These are phyloP conservation scores for Neosalanx taihuensis DNA, from an alignment of 2,797 vertebrate species.

Conservation along the genomic window DNA sequence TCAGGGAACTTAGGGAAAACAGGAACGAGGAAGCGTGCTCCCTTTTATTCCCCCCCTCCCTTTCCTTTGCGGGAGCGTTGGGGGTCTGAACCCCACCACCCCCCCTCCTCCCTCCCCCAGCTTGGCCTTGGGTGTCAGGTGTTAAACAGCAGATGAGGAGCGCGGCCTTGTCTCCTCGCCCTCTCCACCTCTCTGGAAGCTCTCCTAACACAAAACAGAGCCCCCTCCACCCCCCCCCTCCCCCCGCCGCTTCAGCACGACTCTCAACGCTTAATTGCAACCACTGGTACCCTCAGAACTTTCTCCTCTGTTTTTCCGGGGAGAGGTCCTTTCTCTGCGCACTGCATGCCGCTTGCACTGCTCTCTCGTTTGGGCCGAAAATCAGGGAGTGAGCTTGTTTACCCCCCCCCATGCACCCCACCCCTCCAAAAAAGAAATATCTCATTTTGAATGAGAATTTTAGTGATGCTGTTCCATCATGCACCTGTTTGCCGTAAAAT, in stretches of 20 bases:
- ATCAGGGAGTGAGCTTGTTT: slow-evolving; percentile 19
- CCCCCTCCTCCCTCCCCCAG: slow-evolving; percentile 1
- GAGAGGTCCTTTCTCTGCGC: slow-evolving; percentile 27
- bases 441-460: slow-evolving; percentile 1
- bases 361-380: too few relatives aligned
- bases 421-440: not conserved
- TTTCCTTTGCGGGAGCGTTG: not conserved
- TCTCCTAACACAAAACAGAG: slow-evolving; percentile 56
- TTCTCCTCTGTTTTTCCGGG: slow-evolving; percentile 37
- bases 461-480: slow-evolving; percentile 34
- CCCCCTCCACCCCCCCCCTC: too few relatives aligned
- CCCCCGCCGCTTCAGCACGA: slow-evolving; percentile 25
- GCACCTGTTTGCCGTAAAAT: slow-evolving; percentile 39
- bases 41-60: slow-evolving; percentile 7
- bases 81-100: not conserved
- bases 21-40: not conserved
- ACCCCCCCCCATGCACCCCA: not conserved
- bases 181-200: slow-evolving; percentile 55
- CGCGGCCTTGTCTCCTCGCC: slow-evolving; percentile 55
- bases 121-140: slow-evolving; percentile 56
- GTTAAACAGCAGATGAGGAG: slow-evolving; percentile 65
- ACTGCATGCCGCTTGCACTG: slow-evolving; percentile 30
- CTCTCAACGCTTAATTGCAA: slow-evolving; percentile 59
- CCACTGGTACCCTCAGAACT: slow-evolving; percentile 30
- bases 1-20: slow-evolving; percentile 37